A percentile compares a stretch with the other conserved stretches of the same genome.
Conservation (phyloP, 37 sponge, comb jelly and placozoan genomes). For the Cliona cf. orientalis region DNA sequence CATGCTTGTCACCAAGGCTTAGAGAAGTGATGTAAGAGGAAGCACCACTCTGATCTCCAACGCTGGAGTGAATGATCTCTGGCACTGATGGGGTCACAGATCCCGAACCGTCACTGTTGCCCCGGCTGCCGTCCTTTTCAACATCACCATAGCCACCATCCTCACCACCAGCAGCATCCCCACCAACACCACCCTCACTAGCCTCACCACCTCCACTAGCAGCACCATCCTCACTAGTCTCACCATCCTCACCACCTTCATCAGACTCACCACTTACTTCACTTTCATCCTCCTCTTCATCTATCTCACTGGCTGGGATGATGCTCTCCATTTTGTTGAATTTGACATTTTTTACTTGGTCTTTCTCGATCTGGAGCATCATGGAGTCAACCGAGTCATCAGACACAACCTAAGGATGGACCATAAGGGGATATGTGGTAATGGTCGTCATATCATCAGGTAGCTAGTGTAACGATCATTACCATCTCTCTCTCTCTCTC, state of each 20-base stretch:
- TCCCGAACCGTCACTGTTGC: no score
- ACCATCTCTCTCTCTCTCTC: background rate
- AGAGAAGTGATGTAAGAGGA: no score
- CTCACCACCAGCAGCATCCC: no score
- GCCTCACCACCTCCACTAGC: no score
- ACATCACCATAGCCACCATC: no score
- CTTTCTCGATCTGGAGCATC: slow-evolving; percentile 40
- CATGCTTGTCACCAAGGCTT: no score
- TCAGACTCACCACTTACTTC: background rate
- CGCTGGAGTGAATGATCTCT: no score
- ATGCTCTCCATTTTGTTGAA: slow-evolving; percentile 12
- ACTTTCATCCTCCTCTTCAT: background rate
- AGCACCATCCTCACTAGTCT: background rate
- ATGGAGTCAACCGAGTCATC: slow-evolving; percentile 49
- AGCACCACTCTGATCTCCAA: no score
- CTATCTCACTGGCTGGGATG: slow-evolving; percentile 18
- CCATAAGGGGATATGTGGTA: background rate
- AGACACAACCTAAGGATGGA: slow-evolving; percentile 8
- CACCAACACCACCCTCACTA: background rate
- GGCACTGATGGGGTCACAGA: no score
- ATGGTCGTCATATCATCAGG: background rate
- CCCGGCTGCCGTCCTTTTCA: no score
- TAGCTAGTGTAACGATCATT: background rate
- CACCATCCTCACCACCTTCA: background rate
- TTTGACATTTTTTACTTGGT: slow-evolving; percentile 31